phyloP scores from a whole-genome alignment of 2,113 vertebrate species.

The Tenebrosternarchus preto region DNA sequence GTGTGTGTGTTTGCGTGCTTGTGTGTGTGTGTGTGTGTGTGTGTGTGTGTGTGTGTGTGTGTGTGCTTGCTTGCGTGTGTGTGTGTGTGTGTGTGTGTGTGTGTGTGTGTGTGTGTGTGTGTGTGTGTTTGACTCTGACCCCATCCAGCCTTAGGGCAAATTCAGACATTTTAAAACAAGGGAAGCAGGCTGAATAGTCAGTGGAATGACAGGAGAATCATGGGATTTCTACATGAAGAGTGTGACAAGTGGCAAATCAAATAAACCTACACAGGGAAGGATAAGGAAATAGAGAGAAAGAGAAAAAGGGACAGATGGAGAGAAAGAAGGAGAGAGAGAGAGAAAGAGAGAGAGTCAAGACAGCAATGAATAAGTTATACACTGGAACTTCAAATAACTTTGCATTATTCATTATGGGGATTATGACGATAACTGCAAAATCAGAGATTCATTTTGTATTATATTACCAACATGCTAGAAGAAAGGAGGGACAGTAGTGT shows the following conservation, averaged over 20 bases:
- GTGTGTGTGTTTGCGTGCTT: too few relatives aligned
- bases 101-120: constrained; percentile 4
- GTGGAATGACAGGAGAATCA: constrained; percentile 48
- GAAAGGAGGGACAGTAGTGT: too few relatives aligned
- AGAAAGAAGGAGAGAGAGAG: constrained; percentile 15
- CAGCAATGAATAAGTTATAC: constrained; percentile 51
- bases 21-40: too few relatives aligned
- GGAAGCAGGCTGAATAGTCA: too few relatives aligned
- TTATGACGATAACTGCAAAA: constrained; percentile 56
- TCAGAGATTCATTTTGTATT: constrained; percentile 53
- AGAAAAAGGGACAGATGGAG: neutral
- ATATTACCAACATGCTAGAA: constrained; percentile 27
- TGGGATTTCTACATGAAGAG: constrained; percentile 48
- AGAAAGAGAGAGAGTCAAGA: constrained; percentile 25
- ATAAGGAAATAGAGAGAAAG: neutral
- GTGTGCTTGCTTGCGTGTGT: too few relatives aligned
- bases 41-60: too few relatives aligned
- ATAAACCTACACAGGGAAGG: constrained; percentile 7
- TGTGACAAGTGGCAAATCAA: constrained; percentile 28
- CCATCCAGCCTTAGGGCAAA: constrained; percentile 30
- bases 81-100: neutral
- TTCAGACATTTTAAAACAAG: too few relatives aligned
- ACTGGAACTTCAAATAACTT: constrained; percentile 49
- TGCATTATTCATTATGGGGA: constrained; percentile 52
- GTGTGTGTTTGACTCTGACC: neutral